Evolutionary conservation across 2,888 invertebrate genomes (phyloP), one percentile per base, ranked within the genome.

Genomic region (Corbicula japonica): DNA sequence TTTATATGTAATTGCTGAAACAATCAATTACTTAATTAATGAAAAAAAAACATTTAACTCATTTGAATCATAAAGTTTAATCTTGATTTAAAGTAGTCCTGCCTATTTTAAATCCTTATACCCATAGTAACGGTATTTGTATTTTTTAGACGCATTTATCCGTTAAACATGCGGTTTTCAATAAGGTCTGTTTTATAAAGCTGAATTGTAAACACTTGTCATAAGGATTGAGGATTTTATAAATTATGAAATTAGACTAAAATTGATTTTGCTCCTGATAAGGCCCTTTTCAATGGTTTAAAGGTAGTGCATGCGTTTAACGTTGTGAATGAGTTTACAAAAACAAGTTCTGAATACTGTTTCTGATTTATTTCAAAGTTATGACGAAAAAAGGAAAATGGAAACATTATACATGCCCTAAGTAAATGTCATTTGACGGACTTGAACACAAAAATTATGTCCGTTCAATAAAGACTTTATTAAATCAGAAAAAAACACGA

Each of bases 181-280:
- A 54, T 30, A 18, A 32, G 5, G 30, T 2, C 52, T 4, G 23
- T 21, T 52, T 26, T 5, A 5, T n/a, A 30, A 54, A 54, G 54
- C 2, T 4, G 54, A 10, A 30, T 2, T 65, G 65, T 52, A 44
- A 65, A 65, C 52, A 65, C 50, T 35, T 18, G 35, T 6, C 34
- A 35, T 52, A 18, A 65, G 35, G 23, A 10, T 15, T n/a, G 26
- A 34, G 50, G 50, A 28, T 65, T 32, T 52, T 65, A 52, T 65
- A 48, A 48, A 50, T 52, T 65, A 65, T 50, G 65, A 65, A 65
- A 50, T 65, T 35, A 38, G 50, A 50, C 26, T 65, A 18, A 65
- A 65, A 34, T n/a, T 48, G 34, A 52, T 52, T 65, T 50, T 65
- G 35, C 8, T 38, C 23, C 65, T 18, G 65, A 65, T 65, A 65